Evolutionary conservation across 2,888 invertebrate species (phyloP), one percentile per base, ranked within the genome.

Genomic region (Dasysyrphus tricinctus): DNA sequence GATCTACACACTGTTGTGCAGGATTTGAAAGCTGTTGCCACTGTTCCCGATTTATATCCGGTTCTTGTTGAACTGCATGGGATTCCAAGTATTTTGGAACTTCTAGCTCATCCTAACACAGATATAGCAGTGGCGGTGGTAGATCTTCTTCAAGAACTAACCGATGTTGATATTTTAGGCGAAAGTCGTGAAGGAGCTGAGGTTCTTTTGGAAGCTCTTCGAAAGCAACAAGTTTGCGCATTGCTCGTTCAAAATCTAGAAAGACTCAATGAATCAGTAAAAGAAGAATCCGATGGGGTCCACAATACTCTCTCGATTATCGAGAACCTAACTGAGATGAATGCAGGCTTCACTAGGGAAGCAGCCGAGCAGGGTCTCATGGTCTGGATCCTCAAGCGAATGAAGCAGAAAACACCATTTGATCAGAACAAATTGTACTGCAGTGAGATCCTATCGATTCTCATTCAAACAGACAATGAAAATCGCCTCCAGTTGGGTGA

Each of bases 261-360:
- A 63, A 94, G 99, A 57, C 94, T 99, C 3, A 98, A 99, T 92
- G 99, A 99, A 92, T 94, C 94, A 72, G 95, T 98, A 2, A 97
- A 97, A 89, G 98, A 99, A 92, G 99, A 99, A 93, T 94, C 97
- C 47, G 98, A 99, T 92, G 99, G 99, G 7, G 98, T 99, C 0
- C 98, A 98, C 92, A 98, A 99, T 91, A 97, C 98, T 5, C 93
- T 93, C 54, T 97, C 96, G 69, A 97, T 98, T 89, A 95, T 99
- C 89, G 99, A 99, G 93, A 99, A 99, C 92, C 94, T 99, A 69
- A 95, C 97, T 39, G 99, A 99, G 92, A 96, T 98, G 89, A 95
- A 96, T 88, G 96, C 97, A 12, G 97, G 97, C 88, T 94, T 98
- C 80, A 96, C 97, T 89, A 92, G 94, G 19, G 97, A 98, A 91